phyloP scores from a whole-genome alignment of 1,140 invertebrate genomes.

The Ostrea edulis region DNA sequence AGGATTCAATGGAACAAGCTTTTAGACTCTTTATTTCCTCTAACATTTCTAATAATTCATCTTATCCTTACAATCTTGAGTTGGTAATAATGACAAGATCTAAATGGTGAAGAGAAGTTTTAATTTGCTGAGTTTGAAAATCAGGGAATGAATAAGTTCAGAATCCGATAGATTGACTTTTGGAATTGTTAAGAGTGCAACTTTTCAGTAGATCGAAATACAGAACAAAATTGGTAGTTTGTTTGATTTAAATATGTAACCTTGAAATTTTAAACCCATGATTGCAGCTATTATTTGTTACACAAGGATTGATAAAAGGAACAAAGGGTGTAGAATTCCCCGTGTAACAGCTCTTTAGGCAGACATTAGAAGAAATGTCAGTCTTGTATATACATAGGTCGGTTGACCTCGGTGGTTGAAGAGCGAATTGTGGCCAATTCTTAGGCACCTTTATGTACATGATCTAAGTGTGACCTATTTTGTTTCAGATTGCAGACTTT shows the following conservation, averaged over 20 bases:
- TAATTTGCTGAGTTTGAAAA: neutral
- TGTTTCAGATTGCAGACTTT: constrained; percentile 96
- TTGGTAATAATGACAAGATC: neutral
- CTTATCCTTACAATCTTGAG: neutral
- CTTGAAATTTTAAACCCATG: neutral
- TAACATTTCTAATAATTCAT: neutral
- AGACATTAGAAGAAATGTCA: no score
- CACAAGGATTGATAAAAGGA: neutral
- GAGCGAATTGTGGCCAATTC: neutral
- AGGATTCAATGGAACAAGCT: neutral
- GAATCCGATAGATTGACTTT: neutral
- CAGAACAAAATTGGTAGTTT: neutral
- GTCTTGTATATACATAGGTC: no score
- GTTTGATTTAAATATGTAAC: neutral
- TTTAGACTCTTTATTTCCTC: neutral
- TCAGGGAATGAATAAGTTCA: no score
- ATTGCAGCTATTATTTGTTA: neutral
- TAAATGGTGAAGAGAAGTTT: constrained; percentile 7
- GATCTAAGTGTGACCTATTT: neutral
- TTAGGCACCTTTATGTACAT: neutral
- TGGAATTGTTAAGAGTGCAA: constrained; percentile 11
- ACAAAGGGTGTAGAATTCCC: no score
- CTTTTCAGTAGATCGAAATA: neutral
- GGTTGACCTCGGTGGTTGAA: no score
- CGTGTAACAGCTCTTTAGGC: no score